Base-by-base conservation (phyloP, 2,797 vertebrate genomes). In the Artibeus lituratus region DNA sequence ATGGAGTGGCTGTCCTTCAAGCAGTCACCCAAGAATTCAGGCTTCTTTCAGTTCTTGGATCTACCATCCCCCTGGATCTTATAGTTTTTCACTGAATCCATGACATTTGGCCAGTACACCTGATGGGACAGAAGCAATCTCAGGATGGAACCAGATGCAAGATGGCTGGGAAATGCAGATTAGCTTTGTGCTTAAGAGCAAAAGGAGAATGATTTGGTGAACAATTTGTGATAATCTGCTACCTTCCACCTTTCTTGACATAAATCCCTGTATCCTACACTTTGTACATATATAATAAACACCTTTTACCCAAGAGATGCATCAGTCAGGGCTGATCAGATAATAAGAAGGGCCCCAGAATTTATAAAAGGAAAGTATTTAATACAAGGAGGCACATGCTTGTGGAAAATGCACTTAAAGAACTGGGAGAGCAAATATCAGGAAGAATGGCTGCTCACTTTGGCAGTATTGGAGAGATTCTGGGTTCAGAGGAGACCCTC, bases 321-420 rank as follows among this genome's bases (percentile, higher is more conserved):
- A 62, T 59, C 65, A 77, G 10, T 88, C 39, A 19, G 2, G 3
- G 5, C 51, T 65, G 7, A 70, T 84, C 18, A 77, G 47, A 10
- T 91, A 84, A 84, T 62, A 22, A 19, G 92, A 93, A 93, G 5
- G 10, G 65, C 37, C 73, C 35, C 39, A 72, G 49, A 94, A 87
- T 78, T 89, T 95, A 51, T 15, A 59, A 95, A 89, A 88, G 39
- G 7, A 85, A 92, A 12, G 7, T 12, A 35, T 85, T 90, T 53
- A 42, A 84, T 69, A 88, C 7, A 24, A 2, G 12, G 29, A 85
- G 87, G 90, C 42, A 62, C 3, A 55, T 44, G 35, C 10, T 87
- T 69, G 51, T n/a, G 35, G 32, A 10, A 37, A n/a, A 32, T n/a
- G 72, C 44, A 76, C 19, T 62, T 53, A 51, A 86, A 78, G 9